A percentile compares a stretch with the other conserved stretches of the same genome.
phyloP scores from a whole-genome alignment of 2,888 invertebrate species.

The Colletes collaris region DNA sequence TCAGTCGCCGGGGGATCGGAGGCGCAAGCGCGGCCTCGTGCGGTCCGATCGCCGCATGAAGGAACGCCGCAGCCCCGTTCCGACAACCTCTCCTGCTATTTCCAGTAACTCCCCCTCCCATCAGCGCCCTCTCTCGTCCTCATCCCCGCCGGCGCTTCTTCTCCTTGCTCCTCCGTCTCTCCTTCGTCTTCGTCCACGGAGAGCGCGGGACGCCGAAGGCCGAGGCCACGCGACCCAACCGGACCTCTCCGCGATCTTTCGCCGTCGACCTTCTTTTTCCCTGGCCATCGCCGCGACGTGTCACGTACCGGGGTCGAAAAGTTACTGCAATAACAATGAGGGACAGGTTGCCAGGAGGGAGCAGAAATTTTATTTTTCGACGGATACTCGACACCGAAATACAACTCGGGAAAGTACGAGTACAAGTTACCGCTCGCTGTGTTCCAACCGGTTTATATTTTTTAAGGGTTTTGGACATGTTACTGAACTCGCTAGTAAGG shows the following conservation, averaged over 20 bases:
- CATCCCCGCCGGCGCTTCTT: neutral
- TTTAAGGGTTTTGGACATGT: too few species aligned
- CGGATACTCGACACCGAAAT: too few species aligned
- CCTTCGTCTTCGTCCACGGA: constrained; percentile 17
- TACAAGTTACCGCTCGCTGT: too few species aligned
- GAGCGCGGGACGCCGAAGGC: constrained; percentile 33
- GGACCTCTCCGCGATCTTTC: constrained; percentile 6
- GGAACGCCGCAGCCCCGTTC: constrained; percentile 63
- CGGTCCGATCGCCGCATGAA: constrained; percentile 60
- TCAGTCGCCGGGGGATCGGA: neutral
- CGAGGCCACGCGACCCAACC: constrained; percentile 36
- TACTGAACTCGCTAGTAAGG: too few species aligned
- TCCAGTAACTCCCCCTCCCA: neutral
- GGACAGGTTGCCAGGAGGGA: too few species aligned
- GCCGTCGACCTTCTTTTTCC: neutral
- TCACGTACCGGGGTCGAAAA: too few species aligned
- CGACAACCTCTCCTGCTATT: constrained; percentile 25
- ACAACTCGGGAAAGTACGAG: too few species aligned
- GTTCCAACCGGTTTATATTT: too few species aligned
- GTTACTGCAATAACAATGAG: too few species aligned
- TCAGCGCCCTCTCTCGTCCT: neutral
- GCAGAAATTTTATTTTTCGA: too few species aligned
- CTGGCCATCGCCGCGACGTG: neutral
- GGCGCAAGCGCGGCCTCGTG: constrained; percentile 58
- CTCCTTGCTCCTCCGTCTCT: neutral